These are phyloP conservation scores for Phortica okadai DNA, from an alignment of 2,888 invertebrate species.

Conservation along the genomic window DNA sequence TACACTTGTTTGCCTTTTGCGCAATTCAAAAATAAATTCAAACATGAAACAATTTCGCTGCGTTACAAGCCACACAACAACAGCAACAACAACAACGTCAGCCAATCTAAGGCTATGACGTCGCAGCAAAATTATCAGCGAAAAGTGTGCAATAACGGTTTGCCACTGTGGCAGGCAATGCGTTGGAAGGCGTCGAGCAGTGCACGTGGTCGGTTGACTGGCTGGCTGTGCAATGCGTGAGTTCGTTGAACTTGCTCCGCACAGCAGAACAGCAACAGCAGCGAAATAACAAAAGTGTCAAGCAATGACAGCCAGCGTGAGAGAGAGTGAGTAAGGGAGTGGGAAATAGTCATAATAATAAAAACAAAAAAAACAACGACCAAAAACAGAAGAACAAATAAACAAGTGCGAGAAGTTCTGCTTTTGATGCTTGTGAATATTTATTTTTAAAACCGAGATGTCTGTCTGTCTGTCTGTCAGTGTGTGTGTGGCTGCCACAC, in stretches of 20 bases:
- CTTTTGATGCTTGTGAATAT: conserved; percentile 43
- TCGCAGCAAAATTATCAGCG: conserved; percentile 12
- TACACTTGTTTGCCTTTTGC: conserved; percentile 22
- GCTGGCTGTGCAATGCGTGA: conserved; percentile 4
- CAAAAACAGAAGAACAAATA: not conserved
- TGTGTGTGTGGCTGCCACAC: conserved; percentile 11
- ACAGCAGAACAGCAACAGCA: too few species aligned
- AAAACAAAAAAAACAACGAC: not conserved
- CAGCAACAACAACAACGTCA: not conserved
- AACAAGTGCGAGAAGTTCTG: conserved; percentile 24
- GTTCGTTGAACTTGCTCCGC: conserved; percentile 59
- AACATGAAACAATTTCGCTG: conserved; percentile 27
- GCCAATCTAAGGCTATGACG: not conserved
- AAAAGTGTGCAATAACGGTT: conserved; percentile 47
- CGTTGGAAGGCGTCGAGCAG: not conserved
- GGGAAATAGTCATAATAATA: not conserved
- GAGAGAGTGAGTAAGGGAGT: conserved; percentile 46
- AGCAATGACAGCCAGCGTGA: conserved; percentile 32
- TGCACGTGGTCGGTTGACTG: not conserved
- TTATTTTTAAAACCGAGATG: conserved; percentile 46
- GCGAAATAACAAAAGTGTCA: too few species aligned
- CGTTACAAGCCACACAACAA: not conserved
- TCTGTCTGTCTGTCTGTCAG: not conserved
- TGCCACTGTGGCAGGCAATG: conserved; percentile 39
- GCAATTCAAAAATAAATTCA: conserved; percentile 57